These are phyloP conservation scores for Plutomurus gul DNA, from an alignment of 1,140 invertebrate species.

Conservation along the genomic window DNA sequence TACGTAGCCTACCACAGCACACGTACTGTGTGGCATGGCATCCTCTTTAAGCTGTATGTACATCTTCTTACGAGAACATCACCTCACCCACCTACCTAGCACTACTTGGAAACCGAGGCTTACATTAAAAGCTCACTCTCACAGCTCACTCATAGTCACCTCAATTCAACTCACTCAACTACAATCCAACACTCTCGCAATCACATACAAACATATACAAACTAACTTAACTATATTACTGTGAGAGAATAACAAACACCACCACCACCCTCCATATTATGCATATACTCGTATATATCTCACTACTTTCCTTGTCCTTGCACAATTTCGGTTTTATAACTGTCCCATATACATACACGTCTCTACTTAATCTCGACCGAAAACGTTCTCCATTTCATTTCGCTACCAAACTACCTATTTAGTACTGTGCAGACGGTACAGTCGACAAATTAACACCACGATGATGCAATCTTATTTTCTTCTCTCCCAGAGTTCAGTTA, in stretches of 20 bases:
- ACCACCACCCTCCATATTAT: background rate
- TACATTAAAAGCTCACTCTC: too few species aligned
- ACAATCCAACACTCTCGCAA: background rate
- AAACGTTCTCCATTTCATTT: constrained; percentile 1
- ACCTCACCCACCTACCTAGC: too few species aligned
- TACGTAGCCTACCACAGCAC: background rate
- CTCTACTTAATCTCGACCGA: constrained; percentile 2
- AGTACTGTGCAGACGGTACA: too few species aligned
- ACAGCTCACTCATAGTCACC: background rate
- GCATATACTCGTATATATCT: too few species aligned
- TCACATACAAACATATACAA: too few species aligned
- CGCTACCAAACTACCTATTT: background rate
- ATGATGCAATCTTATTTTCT: too few species aligned
- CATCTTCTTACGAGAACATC: too few species aligned
- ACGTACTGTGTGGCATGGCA: background rate
- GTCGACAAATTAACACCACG: too few species aligned
- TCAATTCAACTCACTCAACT: background rate
- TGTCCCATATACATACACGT: constrained; percentile 12
- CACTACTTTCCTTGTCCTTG: constrained; percentile 1
- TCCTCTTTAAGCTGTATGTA: too few species aligned
- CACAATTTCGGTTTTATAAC: constrained; percentile 10
- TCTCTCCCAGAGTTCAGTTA: too few species aligned
- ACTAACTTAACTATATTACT: background rate
- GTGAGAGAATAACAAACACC: background rate
- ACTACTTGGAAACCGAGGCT: too few species aligned